These are phyloP conservation scores for Hipparchia semele DNA, from an alignment of 2,888 invertebrate species.

Conservation along the genomic window DNA sequence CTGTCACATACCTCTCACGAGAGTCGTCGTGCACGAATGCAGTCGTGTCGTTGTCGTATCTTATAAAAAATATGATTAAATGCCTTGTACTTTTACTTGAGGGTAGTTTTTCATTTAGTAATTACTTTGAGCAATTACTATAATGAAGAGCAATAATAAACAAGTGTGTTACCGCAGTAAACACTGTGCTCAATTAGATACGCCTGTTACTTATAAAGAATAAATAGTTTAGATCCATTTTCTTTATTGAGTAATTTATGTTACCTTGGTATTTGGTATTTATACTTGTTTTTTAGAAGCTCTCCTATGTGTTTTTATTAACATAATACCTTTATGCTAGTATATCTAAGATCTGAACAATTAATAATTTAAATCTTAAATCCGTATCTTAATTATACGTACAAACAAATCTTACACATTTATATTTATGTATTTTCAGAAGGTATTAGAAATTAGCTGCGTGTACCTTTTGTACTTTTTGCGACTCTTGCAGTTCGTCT, in stretches of 20 bases:
- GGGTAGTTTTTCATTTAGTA: slow-evolving; percentile 25
- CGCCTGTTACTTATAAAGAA: slow-evolving; percentile 7
- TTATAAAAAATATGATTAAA: slow-evolving; percentile 10
- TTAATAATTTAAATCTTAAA: too few relatives aligned
- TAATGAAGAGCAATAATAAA: slow-evolving; percentile 21
- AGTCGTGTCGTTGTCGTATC: slow-evolving; percentile 6
- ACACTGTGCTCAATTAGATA: not conserved
- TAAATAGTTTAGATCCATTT: slow-evolving; percentile 1
- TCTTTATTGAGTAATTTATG: not conserved
- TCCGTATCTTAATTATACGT: too few relatives aligned
- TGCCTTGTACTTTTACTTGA: slow-evolving; percentile 17
- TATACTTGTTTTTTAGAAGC: not conserved
- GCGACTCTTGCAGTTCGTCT: too few relatives aligned
- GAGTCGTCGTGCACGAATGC: not conserved
- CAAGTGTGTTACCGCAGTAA: slow-evolving; percentile 15
- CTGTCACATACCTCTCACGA: not conserved
- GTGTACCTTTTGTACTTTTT: too few relatives aligned
- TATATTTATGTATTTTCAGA: too few relatives aligned
- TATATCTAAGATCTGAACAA: too few relatives aligned
- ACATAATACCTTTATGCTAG: too few relatives aligned
- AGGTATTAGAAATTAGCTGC: too few relatives aligned
- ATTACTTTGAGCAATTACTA: slow-evolving; percentile 29
- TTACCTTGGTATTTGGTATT: too few relatives aligned
- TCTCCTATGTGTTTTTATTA: too few relatives aligned
- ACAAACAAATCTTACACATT: too few relatives aligned